Percentiles rank a stretch among this genome's conserved stretches.
These are phyloP conservation scores for Acrobasis consociella DNA, from an alignment of 2,888 invertebrate genomes.

Conservation along the genomic window DNA sequence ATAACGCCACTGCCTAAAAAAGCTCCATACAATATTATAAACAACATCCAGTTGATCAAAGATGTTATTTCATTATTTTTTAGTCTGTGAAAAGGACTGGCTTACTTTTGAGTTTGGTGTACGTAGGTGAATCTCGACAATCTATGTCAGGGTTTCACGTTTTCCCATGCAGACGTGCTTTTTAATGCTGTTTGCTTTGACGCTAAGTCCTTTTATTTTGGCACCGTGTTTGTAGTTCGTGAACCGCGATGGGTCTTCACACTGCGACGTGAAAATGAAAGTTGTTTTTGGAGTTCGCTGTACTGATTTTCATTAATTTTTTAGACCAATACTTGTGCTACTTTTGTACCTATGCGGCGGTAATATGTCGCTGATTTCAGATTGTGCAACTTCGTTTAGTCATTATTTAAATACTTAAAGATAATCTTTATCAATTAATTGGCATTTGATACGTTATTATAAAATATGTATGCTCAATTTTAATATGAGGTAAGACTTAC, in stretches of 20 bases:
- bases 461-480: too few relatives aligned
- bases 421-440: slow-evolving; percentile 12
- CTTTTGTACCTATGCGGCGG: neutral
- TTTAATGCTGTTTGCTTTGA: slow-evolving; percentile 59
- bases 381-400: neutral
- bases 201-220: slow-evolving; percentile 62
- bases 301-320: slow-evolving; percentile 45
- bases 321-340: slow-evolving; percentile 16
- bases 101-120: slow-evolving; percentile 28
- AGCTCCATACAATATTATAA: slow-evolving; percentile 35
- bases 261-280: slow-evolving; percentile 65
- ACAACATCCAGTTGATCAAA: slow-evolving; percentile 42
- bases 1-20: slow-evolving; percentile 52
- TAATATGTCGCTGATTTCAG: slow-evolving; percentile 5
- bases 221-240: slow-evolving; percentile 49
- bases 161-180: slow-evolving; percentile 52
- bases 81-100: slow-evolving; percentile 13
- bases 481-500: too few relatives aligned
- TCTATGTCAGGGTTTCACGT: slow-evolving; percentile 51
- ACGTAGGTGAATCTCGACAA: slow-evolving; percentile 54
- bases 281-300: slow-evolving; percentile 57
- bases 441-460: neutral
- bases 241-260: slow-evolving; percentile 38
- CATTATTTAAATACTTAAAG: slow-evolving; percentile 4
- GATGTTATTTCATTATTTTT: slow-evolving; percentile 1